Percentiles rank a stretch among this genome's conserved stretches.
phyloP scores from a whole-genome alignment of 2,888 invertebrate genomes.

The Zaprionus bogoriensis region DNA sequence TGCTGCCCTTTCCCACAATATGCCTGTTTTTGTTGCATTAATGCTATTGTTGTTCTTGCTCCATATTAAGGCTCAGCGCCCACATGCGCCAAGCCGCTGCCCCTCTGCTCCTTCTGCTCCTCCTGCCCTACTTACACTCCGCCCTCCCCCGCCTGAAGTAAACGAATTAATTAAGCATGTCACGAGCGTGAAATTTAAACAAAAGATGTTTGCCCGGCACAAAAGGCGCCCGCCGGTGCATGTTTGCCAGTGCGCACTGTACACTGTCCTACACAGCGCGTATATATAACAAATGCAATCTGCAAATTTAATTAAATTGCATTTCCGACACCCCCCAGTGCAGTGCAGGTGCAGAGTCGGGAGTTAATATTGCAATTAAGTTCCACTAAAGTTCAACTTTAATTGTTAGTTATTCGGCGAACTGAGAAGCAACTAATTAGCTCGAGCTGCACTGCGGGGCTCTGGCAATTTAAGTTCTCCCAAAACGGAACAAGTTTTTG shows the following conservation, averaged over 20 bases:
- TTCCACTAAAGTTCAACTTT: conserved; percentile 37
- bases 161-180: conserved; percentile 73
- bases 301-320: conserved; percentile 69
- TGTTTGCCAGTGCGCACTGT: conserved; percentile 22
- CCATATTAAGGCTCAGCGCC: conserved; percentile 18
- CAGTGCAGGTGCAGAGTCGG: not conserved
- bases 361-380: conserved; percentile 62
- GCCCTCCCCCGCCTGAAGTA: conserved; percentile 39
- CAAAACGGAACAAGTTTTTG: not conserved
- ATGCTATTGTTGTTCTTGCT: conserved; percentile 32
- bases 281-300: conserved; percentile 60
- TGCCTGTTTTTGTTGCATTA: not conserved
- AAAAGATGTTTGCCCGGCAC: conserved; percentile 43
- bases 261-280: conserved; percentile 1
- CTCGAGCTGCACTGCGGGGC: not conserved
- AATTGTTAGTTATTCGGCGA: conserved; percentile 46
- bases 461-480: too few relatives aligned
- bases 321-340: conserved; percentile 24
- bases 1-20: too few relatives aligned
- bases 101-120: not conserved
- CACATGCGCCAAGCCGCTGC: not conserved
- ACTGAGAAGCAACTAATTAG: conserved; percentile 38
- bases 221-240: not conserved
- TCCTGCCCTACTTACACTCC: not conserved
- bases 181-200: conserved; percentile 65